phyloP scores from a whole-genome alignment of 2,113 vertebrate genomes.

The Dunckerocampus dactyliophorus region DNA sequence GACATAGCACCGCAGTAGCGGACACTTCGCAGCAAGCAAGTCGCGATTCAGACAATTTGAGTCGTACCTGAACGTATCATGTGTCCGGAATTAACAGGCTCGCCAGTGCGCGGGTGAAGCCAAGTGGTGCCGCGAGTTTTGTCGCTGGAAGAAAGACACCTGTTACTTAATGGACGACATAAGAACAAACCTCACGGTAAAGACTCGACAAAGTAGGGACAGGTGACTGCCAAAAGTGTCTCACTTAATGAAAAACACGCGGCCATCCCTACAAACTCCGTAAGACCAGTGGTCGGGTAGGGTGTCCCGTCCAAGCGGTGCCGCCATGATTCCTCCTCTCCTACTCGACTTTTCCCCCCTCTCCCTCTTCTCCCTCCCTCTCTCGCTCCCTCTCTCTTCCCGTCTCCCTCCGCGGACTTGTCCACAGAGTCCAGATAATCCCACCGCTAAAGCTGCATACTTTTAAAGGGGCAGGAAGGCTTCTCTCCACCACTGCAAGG shows the following conservation, averaged over 20 bases:
- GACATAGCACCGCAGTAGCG: slow-evolving; percentile 18
- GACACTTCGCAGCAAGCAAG: slow-evolving; percentile 26
- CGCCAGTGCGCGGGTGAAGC: slow-evolving; percentile 91
- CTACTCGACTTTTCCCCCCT: slow-evolving; percentile 39
- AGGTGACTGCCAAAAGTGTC: slow-evolving; percentile 21
- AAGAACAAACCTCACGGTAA: neutral
- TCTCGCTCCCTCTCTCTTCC: neutral
- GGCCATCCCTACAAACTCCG: slow-evolving; percentile 87
- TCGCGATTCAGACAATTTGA: slow-evolving; percentile 25
- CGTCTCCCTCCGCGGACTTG: slow-evolving; percentile 32
- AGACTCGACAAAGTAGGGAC: neutral
- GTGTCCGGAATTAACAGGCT: slow-evolving; percentile 96
- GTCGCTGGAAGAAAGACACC: slow-evolving; percentile 84
- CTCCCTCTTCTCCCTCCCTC: slow-evolving; percentile 22
- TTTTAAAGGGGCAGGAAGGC: slow-evolving; percentile 71
- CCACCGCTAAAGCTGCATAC: slow-evolving; percentile 64
- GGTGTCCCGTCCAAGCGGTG: slow-evolving; percentile 83
- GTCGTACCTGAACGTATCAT: slow-evolving; percentile 94
- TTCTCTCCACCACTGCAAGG: slow-evolving; percentile 3
- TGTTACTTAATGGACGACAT: slow-evolving; percentile 63
- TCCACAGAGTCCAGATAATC: slow-evolving; percentile 55
- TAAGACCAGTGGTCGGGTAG: slow-evolving; percentile 93
- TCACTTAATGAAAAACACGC: slow-evolving; percentile 94
- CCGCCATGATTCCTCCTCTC: slow-evolving; percentile 84
- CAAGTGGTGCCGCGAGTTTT: slow-evolving; percentile 84